phyloP scores from a whole-genome alignment of 2,888 invertebrate species.

The Oxystoma pomonae region DNA sequence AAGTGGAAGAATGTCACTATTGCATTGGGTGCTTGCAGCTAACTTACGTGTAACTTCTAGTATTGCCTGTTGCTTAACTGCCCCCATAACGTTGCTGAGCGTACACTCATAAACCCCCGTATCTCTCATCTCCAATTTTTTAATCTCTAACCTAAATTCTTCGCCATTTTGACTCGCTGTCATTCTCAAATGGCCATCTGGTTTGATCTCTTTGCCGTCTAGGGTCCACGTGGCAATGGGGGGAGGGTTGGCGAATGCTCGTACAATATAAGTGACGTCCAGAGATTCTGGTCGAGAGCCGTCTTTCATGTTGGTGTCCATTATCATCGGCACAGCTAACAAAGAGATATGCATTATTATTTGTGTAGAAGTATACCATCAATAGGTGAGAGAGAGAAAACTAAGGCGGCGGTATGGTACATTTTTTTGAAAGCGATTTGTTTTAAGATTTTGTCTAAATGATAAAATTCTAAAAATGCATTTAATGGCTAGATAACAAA shows the following conservation, averaged over 20 bases:
- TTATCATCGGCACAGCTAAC: conserved; percentile 66
- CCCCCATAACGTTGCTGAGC: conserved; percentile 79
- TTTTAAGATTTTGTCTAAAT: too few relatives aligned
- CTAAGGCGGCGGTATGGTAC: too few relatives aligned
- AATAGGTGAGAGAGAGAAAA: too few relatives aligned
- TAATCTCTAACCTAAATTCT: conserved; percentile 69
- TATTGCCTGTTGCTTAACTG: conserved; percentile 67
- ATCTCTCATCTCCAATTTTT: conserved; percentile 64
- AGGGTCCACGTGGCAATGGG: conserved; percentile 77
- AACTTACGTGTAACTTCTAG: conserved; percentile 68
- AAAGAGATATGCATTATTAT: background rate
- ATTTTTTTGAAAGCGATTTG: too few relatives aligned
- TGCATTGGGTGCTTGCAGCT: too few relatives aligned
- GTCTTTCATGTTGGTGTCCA: conserved; percentile 70
- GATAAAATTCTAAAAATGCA: too few relatives aligned
- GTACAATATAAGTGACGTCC: conserved; percentile 72
- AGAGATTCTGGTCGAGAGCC: conserved; percentile 76
- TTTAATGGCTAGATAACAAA: too few relatives aligned
- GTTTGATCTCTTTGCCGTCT: conserved; percentile 67
- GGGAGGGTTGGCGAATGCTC: conserved; percentile 71
- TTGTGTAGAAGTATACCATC: too few relatives aligned
- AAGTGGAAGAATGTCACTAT: background rate
- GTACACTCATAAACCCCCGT: conserved; percentile 80
- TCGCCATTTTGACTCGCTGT: conserved; percentile 64
- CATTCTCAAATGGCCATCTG: conserved; percentile 55